These are phyloP conservation scores for Mus spretus DNA, from an alignment of 2,797 vertebrate genomes.

Conservation along the genomic window DNA sequence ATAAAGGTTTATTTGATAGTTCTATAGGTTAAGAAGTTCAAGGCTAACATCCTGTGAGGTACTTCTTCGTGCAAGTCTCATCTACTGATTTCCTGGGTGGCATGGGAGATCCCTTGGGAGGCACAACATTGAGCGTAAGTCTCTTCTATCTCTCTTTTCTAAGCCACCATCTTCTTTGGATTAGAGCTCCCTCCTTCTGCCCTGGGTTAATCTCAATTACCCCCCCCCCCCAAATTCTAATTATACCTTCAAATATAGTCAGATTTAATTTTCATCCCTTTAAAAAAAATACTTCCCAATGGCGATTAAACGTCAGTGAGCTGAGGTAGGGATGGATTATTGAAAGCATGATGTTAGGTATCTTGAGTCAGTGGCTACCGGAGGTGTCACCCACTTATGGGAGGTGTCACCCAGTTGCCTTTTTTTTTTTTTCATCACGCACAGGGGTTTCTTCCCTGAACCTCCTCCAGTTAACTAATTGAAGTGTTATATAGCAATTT, in stretches of 20 bases:
- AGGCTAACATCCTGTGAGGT: background rate
- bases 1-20: background rate
- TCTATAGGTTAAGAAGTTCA: background rate
- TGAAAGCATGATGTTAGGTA: background rate
- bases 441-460: background rate
- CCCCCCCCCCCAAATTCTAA: background rate
- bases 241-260: background rate
- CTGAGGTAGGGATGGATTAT: background rate
- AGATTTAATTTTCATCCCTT: background rate
- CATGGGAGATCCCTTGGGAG: background rate
- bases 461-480: background rate
- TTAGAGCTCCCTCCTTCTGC: background rate
- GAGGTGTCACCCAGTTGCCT: background rate
- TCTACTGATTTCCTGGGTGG: background rate
- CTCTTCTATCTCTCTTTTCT: background rate
- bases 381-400: background rate
- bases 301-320: background rate
- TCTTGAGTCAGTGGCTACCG: background rate
- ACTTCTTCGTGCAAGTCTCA: background rate
- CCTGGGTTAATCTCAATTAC: background rate
- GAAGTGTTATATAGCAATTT: background rate
- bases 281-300: background rate
- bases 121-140: no score
- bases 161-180: background rate
- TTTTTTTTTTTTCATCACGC: background rate